Conservation (phyloP, 1,140 invertebrate genomes). For the Drosophila insularis region DNA sequence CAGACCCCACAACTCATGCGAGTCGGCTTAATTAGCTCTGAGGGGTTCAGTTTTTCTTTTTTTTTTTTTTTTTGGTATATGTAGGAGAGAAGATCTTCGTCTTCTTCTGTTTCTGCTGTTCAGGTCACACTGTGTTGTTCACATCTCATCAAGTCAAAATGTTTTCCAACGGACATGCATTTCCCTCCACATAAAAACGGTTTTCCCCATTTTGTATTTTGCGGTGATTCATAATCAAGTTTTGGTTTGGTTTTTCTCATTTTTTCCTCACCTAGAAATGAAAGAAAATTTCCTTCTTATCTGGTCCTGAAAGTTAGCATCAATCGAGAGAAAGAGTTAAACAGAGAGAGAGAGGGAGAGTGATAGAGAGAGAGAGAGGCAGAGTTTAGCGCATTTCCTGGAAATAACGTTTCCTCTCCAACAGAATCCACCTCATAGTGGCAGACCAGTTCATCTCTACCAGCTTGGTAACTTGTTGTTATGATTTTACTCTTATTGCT, state of each 20-base stretch:
- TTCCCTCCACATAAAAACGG: constrained; percentile 34
- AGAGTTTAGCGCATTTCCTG: constrained; percentile 70
- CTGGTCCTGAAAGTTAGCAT: constrained; percentile 38
- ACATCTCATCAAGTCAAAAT: constrained; percentile 20
- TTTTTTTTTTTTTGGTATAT: constrained; percentile 34
- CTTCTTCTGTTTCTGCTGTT: constrained; percentile 60
- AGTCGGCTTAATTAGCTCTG: constrained; percentile 66
- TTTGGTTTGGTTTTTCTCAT: constrained; percentile 16
- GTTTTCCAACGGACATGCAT: constrained; percentile 31
- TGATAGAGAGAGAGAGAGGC: neutral
- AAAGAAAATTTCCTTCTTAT: constrained; percentile 47
- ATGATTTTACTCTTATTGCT: constrained; percentile 21
- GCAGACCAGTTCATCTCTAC: neutral
- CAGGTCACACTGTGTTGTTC: constrained; percentile 60
- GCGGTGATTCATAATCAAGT: constrained; percentile 44
- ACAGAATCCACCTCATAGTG: neutral
- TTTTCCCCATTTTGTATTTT: constrained; percentile 46
- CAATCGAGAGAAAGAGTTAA: neutral
- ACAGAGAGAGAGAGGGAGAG: neutral
- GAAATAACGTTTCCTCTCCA: constrained; percentile 67
- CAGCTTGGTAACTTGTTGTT: constrained; percentile 46
- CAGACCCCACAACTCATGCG: constrained; percentile 57
- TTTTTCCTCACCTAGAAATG: constrained; percentile 27
- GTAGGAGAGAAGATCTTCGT: constrained; percentile 28
- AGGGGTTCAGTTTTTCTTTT: constrained; percentile 13